Evolutionary conservation across 1,140 invertebrate species (phyloP).

Genomic region (Caenorhabditis elegans): WBcel235 BX284606.5:2318001-2318500

Average conservation of each 20-base stretch:
- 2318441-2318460: no score
- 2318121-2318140: conserved; percentile 26
- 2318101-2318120: background rate
- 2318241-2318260: no score
- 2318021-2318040: no score
- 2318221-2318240: background rate
- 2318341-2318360: conserved; percentile 22
- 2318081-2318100: background rate
- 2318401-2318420: background rate
- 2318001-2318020: no score
- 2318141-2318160: background rate
- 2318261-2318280: background rate
- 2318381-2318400: background rate
- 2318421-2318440: no score
- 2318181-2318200: conserved; percentile 2
- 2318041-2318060: no score
- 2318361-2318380: conserved; percentile 11
- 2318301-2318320: conserved; percentile 10
- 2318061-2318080: no score
- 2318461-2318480: no score
- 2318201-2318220: conserved; percentile 5
- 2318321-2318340: conserved; percentile 25
- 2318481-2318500: no score
- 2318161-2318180: conserved; percentile 9
- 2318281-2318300: conserved; percentile 25